Base-by-base conservation (phyloP, 1,140 invertebrate genomes). In the Bombus terrestris region DNA sequence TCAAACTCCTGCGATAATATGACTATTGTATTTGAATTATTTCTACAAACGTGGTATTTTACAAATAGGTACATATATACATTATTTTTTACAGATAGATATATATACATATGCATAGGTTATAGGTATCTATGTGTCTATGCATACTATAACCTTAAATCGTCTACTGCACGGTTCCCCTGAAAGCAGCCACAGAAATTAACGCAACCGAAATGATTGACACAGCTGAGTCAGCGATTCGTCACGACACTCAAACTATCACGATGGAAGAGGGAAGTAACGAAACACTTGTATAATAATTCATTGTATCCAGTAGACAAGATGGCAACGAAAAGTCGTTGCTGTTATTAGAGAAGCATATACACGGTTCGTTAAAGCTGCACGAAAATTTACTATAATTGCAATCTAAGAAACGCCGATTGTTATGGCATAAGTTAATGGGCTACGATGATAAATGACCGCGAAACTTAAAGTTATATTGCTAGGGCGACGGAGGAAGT, bases 381-480 rank as follows among this genome's bases (percentile, higher is more conserved):
- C 25, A n/a, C 77, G 53, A 87, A 87, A 85, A 62, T 88, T 88
- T 82, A 73, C 53, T 62, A 64, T 85, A 85, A 73, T 89, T 89
- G 85, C 84, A 43, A 53, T 89, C 74, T 79, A 73, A 78, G 85
- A 89, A 88, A 81, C 39, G 68, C 79, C 79, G 69, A 89, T 79
- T 89, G 87, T 89, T 89, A 86, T 68, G 88, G 79, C 87, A 73
- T n/a, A n/a, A 72, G 62, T 59, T 89, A 89, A 89, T 86, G 84
- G 83, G 28, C 62, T 43, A 35, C 53, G 71, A 74, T 89, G 87
- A 89, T 86, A 62, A 83, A 89, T 89, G 88, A 57, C 74, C 83
- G 69, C 43, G 88, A 89, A 89, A 83, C 87, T 79, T 39, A 86
- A 82, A 78, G 79, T 89, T 86, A 83, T 75, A 79, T 74, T 37